phyloP scores from a whole-genome alignment of 2,888 invertebrate genomes.

The Mayetiola destructor region DNA sequence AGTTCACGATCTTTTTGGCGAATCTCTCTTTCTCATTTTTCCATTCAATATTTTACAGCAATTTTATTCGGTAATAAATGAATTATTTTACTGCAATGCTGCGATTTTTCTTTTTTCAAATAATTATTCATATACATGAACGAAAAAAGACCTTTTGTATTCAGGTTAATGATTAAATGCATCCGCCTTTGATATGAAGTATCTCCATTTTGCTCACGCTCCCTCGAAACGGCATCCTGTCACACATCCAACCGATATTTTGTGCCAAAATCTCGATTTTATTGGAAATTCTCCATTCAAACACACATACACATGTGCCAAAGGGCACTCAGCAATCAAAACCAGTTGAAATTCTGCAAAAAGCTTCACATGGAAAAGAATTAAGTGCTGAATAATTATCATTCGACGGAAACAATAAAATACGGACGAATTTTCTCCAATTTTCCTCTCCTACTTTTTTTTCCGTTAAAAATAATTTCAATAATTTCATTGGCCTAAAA shows the following conservation, averaged over 20 bases:
- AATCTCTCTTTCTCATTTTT: not conserved
- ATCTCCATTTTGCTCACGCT: too few species aligned
- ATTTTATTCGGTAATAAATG: not conserved
- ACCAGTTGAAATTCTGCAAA: not conserved
- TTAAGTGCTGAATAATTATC: too few species aligned
- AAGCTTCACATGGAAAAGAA: too few species aligned
- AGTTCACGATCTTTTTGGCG: not conserved
- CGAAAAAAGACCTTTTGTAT: not conserved
- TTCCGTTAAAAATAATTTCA: too few species aligned
- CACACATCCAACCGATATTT: not conserved
- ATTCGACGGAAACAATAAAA: too few species aligned
- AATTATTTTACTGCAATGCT: not conserved
- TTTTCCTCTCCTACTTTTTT: too few species aligned
- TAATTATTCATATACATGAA: not conserved
- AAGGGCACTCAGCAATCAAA: not conserved
- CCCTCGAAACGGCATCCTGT: not conserved
- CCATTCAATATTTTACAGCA: not conserved
- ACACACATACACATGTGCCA: not conserved
- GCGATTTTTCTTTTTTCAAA: not conserved
- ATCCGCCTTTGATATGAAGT: not conserved
- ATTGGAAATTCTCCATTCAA: not conserved
- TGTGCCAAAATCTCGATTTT: not conserved
- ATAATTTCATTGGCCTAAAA: too few species aligned
- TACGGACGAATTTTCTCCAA: too few species aligned
- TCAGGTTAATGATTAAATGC: constrained; percentile 4